A percentile compares a stretch with the other conserved stretches of the same genome.
These are phyloP conservation scores for Rhagophthalmus giganteus DNA, from an alignment of 2,888 invertebrate genomes.

Conservation along the genomic window DNA sequence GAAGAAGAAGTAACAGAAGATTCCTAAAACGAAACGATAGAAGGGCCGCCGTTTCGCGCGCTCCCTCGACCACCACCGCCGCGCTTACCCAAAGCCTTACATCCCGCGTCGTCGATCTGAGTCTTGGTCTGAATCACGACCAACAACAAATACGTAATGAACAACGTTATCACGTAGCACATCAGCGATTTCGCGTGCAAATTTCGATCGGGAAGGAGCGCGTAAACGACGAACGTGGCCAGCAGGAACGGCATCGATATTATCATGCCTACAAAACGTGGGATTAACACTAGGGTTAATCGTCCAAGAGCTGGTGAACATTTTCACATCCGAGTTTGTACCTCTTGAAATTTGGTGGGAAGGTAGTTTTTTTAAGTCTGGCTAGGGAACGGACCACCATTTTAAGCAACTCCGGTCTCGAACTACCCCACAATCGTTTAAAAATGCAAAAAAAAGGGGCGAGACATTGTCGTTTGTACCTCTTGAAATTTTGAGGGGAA, in stretches of 20 bases:
- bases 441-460: no score
- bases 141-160: conserved; percentile 65
- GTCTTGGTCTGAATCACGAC: conserved; percentile 56
- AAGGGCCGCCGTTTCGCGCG: neutral
- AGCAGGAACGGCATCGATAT: conserved; percentile 74
- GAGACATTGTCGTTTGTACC: no score
- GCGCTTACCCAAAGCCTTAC: conserved; percentile 2
- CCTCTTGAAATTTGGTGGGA: no score
- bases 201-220: conserved; percentile 71
- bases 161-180: conserved; percentile 70
- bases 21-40: conserved; percentile 1
- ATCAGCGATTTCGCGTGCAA: conserved; percentile 77
- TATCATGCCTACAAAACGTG: conserved; percentile 66
- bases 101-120: neutral
- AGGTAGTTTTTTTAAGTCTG: no score
- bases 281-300: no score
- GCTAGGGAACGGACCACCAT: no score
- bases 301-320: no score
- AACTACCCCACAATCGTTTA: no score
- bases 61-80: neutral
- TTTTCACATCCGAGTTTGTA: no score
- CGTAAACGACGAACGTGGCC: conserved; percentile 72
- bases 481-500: no score
- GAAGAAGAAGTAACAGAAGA: conserved; percentile 6
- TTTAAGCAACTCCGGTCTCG: no score